Evolutionary conservation across 2,797 vertebrate species (phyloP).

Genomic region (Yasuhikotakia modesta): DNA sequence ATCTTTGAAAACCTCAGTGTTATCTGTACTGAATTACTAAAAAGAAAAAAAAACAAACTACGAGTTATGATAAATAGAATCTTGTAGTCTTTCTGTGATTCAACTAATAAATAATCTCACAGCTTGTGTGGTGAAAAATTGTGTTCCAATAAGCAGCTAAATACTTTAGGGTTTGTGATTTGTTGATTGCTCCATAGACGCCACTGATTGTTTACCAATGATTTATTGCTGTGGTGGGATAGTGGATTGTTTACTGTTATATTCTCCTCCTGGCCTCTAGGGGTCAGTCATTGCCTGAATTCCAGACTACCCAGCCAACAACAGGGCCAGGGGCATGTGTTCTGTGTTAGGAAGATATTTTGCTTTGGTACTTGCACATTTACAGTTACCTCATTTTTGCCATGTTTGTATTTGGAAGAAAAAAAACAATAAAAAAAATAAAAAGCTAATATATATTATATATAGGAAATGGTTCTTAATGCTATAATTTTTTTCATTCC

Average conservation of each 20-base stretch:
- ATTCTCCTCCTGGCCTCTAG: constrained; percentile 89
- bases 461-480: constrained; percentile 99
- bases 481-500: constrained; percentile 98
- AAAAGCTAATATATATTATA: constrained; percentile 96
- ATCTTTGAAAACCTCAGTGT: constrained; percentile 60
- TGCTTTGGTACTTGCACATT: constrained; percentile 99
- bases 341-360: constrained; percentile 95
- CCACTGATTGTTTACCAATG: constrained; percentile 96
- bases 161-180: constrained; percentile 96
- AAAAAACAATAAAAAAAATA: constrained; percentile 79
- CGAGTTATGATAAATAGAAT: constrained; percentile 74
- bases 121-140: constrained; percentile 89
- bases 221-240: constrained; percentile 94
- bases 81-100: constrained; percentile 86
- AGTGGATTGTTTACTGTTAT: constrained; percentile 97
- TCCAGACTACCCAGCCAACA: constrained; percentile 81
- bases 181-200: constrained; percentile 94
- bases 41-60: constrained; percentile 31
- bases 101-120: constrained; percentile 84
- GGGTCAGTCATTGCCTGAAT: constrained; percentile 82
- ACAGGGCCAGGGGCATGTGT: constrained; percentile 91
- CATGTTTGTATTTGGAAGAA: constrained; percentile 98
- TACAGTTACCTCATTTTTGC: constrained; percentile 99
- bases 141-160: constrained; percentile 91
- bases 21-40: constrained; percentile 58